Percentiles rank a stretch among this genome's conserved stretches.
Evolutionary conservation across 2,797 vertebrate genomes (phyloP).

Genomic region (Catamblyrhynchus diadema): DNA sequence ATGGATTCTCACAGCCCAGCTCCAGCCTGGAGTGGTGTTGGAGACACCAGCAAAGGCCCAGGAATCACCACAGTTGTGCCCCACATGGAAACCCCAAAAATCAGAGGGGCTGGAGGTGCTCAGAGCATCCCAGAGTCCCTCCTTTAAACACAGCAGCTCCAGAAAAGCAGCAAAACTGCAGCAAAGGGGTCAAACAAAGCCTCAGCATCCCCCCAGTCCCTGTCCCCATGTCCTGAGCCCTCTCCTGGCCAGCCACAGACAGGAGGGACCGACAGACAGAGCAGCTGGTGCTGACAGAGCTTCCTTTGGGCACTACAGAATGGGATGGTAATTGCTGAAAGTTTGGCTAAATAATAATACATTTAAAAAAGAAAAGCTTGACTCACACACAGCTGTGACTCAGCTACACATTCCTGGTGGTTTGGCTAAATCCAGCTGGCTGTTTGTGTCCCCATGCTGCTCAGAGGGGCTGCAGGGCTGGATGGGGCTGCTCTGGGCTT

Average conservation of each 20-base stretch:
- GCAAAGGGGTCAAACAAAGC: rapidly evolving
- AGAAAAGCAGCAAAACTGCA: neutral
- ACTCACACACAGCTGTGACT: neutral
- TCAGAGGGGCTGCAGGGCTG: neutral
- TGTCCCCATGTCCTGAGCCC: neutral
- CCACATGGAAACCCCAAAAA: neutral
- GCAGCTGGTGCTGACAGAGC: neutral
- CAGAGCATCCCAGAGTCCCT: neutral
- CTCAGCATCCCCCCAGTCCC: rapidly evolving
- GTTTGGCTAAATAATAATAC: neutral
- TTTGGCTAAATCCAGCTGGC: neutral
- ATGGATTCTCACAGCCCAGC: neutral
- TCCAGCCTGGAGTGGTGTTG: rapidly evolving
- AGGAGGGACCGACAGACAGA: neutral
- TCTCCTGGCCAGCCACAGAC: rapidly evolving
- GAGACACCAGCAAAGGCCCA: neutral
- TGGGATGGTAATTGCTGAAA: rapidly evolving
- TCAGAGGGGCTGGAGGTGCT: neutral
- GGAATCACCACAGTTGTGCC: rapidly evolving
- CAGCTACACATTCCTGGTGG: neutral
- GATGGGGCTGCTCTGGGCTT: neutral
- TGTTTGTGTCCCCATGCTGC: neutral
- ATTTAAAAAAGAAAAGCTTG: neutral
- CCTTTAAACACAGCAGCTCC: neutral
- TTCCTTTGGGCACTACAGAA: neutral